Base-by-base conservation (phyloP, 2,113 vertebrate species). In the Uria aalge region DNA sequence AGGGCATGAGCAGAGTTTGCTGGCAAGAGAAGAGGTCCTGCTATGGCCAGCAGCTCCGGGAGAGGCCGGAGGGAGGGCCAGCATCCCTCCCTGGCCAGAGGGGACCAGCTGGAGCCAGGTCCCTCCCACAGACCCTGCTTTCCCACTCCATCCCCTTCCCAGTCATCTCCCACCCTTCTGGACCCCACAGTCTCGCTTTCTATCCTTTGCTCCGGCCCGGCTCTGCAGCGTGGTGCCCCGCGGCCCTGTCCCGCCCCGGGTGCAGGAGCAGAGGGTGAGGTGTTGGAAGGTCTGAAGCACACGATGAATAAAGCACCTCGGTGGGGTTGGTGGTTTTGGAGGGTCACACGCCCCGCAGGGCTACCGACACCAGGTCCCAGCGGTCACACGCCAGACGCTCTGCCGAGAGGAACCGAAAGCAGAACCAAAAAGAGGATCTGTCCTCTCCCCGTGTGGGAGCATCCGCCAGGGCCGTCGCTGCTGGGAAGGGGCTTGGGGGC, bases 341-440 rank as follows among this genome's bases (percentile, higher is more conserved):
- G 69, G 76, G 68, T 93, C 94, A 81, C 1, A 2, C 18, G 13
- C 21, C 64, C 43, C 4, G 0, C 0, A 1, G 59, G 23, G 75
- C 48, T 79, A 66, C 45, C 1, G 0, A 48, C 66, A 30, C 48
- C 77, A 48, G 50, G 60, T 72, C 81, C 67, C 1, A 0, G 67
- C 3, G 6, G 63, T 53, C 23, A 1, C 10, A 26, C 5, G 7
- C 40, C 79, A 52, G 79, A 69, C 3, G 9, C 40, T 56, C 56
- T 67, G 85, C 85, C 43, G 89, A 78, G 76, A 47, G n/a, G 81
- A 94, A 94, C 79, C 1, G 62, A 96, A 96, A 96, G 91, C 83
- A 94, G 94, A 97, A 97, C 47, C 63, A 94, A 92, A 95, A 95
- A 92, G 90, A 86, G 89, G 95, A 96, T 92, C 72, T 72, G 71